Base-by-base conservation (phyloP, 2,797 vertebrate species). In the Schizothorax lantsangensis region DNA sequence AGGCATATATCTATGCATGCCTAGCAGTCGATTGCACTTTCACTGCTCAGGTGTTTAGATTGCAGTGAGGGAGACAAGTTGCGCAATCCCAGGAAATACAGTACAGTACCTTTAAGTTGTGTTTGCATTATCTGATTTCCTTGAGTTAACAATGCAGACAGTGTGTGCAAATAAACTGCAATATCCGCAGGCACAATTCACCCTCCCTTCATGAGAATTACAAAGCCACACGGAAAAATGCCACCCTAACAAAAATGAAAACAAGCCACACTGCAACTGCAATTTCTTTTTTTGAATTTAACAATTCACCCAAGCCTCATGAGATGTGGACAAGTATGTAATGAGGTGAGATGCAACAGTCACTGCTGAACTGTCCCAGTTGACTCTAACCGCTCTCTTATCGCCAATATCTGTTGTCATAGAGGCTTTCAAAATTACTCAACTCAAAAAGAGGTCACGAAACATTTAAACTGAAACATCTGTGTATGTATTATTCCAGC, bases 351-450 rank as follows among this genome's bases (percentile, higher is more conserved):
- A 84, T 69, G 75, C 64, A 78, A 84, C 43, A 81, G 69, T 59
- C 38, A 85, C 19, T 19, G 74, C 30, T 73, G 43, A 45, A 75
- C 69, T 86, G 83, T 84, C 74, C 79, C 59, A 86, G 80, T 72
- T 86, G 59, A 68, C 72, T 82, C 79, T 68, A 74, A 75, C 38
- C 23, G 15, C 52, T 77, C 38, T 80, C 80, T 66, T 80, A 84
- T 81, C 78, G 19, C 19, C 83, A 77, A 81, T 75, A 54, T 88
- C 87, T 84, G 57, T 15, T 40, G 36, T 59, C 26, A 71, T 62
- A 36, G 12, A 80, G 72, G 79, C 36, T 84, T 80, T 84, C 69
- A 82, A 43, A 81, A 83, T 81, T 26, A 75, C 73, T 64, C 59
- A 69, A 49, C 79, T 59, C 15, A 57, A 77, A 82, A 82, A 54